Evolutionary conservation across 1,140 invertebrate genomes (phyloP).

Genomic region (Drosophila tristis): DNA sequence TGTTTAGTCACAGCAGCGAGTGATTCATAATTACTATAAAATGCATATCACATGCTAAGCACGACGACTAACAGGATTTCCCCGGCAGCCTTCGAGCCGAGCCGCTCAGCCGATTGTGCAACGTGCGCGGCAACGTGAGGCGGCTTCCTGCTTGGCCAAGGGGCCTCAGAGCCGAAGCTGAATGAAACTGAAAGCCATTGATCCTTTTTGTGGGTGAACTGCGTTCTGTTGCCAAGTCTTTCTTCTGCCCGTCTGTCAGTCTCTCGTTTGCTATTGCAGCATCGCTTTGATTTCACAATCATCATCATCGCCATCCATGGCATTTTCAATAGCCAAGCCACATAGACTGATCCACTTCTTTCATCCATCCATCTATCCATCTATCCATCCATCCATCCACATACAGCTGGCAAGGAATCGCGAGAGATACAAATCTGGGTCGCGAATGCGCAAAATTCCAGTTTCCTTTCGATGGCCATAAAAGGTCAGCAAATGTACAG

Average conservation of each 20-base stretch:
- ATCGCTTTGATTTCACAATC: constrained; percentile 36
- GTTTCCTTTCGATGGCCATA: constrained; percentile 91
- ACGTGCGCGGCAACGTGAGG: not conserved
- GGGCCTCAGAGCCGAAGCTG: not conserved
- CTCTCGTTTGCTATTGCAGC: not conserved
- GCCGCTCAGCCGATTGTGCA: constrained; percentile 18
- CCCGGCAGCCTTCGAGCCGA: not conserved
- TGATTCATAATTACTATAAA: constrained; percentile 46
- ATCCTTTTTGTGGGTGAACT: too few species aligned
- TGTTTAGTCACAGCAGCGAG: constrained; percentile 4
- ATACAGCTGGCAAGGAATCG: constrained; percentile 88
- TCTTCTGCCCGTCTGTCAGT: too few species aligned
- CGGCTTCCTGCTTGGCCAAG: constrained; percentile 12
- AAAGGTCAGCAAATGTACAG: constrained; percentile 91
- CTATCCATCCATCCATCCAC: not conserved
- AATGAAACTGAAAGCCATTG: too few species aligned
- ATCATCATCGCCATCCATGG: constrained; percentile 22
- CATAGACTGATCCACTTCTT: constrained; percentile 34
- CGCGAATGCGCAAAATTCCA: constrained; percentile 90
- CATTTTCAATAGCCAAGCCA: constrained; percentile 13
- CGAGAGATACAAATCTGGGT: constrained; percentile 91
- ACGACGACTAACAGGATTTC: constrained; percentile 34
- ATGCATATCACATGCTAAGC: constrained; percentile 15
- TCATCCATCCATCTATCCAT: constrained; percentile 9
- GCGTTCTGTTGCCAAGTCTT: too few species aligned